These are phyloP conservation scores for Drosophila kuntzei DNA, from an alignment of 2,888 invertebrate species.

Conservation along the genomic window DNA sequence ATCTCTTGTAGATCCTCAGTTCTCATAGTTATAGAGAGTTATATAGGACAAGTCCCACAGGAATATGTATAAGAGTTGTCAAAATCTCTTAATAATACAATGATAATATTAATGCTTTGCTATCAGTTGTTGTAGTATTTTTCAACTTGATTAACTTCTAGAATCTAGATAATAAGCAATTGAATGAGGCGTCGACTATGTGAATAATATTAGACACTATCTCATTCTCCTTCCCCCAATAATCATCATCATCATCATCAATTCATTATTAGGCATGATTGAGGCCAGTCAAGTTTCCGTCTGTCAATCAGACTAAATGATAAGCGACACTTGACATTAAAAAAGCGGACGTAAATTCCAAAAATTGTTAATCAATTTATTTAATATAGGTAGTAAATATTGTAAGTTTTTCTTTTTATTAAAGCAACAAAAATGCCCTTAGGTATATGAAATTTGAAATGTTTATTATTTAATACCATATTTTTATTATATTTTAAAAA, in stretches of 20 bases:
- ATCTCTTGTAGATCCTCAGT: neutral
- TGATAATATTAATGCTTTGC: neutral
- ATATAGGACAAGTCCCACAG: neutral
- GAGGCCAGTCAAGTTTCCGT: conserved; percentile 33
- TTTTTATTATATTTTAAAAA: neutral
- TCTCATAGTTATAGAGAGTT: neutral
- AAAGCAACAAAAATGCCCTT: no score
- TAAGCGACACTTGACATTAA: conserved; percentile 25
- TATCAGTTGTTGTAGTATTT: conserved; percentile 19
- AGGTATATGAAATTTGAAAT: neutral
- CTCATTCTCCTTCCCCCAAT: conserved; percentile 1
- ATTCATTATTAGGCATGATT: conserved; percentile 19
- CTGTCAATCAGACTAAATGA: conserved; percentile 40
- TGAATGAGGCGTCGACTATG: conserved; percentile 25
- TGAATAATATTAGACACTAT: conserved; percentile 38
- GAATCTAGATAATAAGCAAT: conserved; percentile 54
- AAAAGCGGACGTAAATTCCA: conserved; percentile 19
- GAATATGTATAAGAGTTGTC: neutral
- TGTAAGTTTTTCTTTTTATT: no score
- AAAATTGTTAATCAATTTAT: conserved; percentile 5
- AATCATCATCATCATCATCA: conserved; percentile 13
- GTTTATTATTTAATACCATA: neutral
- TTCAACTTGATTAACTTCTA: conserved; percentile 30
- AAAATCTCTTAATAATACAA: neutral
- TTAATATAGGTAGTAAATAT: neutral